A percentile compares a stretch with the other conserved stretches of the same genome.
Evolutionary conservation across 2,888 invertebrate genomes (phyloP).

Genomic region (Ferrisia virgata): DNA sequence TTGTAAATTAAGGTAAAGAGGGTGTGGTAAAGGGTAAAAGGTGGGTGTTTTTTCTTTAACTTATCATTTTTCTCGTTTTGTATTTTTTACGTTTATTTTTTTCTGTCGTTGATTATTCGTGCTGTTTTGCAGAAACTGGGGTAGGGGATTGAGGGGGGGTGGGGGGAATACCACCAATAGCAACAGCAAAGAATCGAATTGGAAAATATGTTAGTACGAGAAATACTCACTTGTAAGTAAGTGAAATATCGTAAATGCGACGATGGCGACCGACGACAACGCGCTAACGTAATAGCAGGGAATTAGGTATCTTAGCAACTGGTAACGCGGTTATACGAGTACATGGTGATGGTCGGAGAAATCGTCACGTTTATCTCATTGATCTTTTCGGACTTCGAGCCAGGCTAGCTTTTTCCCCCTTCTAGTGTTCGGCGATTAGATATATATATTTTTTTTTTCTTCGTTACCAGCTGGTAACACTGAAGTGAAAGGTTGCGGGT

Average conservation of each 20-base stretch:
- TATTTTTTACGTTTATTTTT: neutral
- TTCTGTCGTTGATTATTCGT: too few relatives aligned
- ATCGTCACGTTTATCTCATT: constrained; percentile 14
- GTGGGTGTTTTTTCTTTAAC: neutral
- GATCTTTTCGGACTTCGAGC: neutral
- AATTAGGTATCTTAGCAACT: constrained; percentile 20
- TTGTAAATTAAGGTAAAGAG: neutral
- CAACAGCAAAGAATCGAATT: neutral
- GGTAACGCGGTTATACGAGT: neutral
- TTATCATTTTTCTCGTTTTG: neutral
- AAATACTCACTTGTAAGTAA: too few relatives aligned
- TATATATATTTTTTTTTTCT: too few relatives aligned
- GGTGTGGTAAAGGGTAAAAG: neutral
- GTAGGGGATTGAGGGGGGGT: too few relatives aligned
- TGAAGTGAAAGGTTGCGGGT: neutral
- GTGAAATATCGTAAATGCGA: too few relatives aligned
- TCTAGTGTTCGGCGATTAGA: too few relatives aligned
- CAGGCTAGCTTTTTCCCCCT: neutral
- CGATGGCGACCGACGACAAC: too few relatives aligned
- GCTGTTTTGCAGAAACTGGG: too few relatives aligned
- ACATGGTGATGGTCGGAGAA: neutral
- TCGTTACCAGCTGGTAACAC: neutral
- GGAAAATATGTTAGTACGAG: too few relatives aligned
- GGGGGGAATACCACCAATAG: neutral
- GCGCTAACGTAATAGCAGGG: neutral